phyloP scores from a whole-genome alignment of 2,888 invertebrate species.

The Hofmannophila pseudospretella region DNA sequence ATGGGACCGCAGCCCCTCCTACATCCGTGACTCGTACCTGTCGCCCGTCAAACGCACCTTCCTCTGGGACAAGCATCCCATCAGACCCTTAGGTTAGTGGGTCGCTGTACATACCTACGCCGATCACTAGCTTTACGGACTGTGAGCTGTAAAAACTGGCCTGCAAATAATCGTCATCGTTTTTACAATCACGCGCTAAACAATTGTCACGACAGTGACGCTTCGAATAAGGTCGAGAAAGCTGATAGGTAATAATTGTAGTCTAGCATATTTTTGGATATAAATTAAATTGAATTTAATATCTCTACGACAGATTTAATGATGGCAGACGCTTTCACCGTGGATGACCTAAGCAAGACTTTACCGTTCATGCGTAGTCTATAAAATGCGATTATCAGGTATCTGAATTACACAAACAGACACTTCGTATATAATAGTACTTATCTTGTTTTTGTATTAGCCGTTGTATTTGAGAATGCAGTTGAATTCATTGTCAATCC shows the following conservation, averaged over 20 bases:
- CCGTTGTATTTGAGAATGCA: conserved; percentile 3
- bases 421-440: not conserved
- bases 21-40: conserved; percentile 91
- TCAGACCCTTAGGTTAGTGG: conserved; percentile 92
- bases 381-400: conserved; percentile 56
- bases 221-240: too few species aligned
- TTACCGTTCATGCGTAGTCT: conserved; percentile 73
- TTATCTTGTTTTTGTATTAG: too few species aligned
- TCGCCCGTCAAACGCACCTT: conserved; percentile 94
- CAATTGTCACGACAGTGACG: too few species aligned
- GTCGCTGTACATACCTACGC: conserved; percentile 54
- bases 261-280: too few species aligned
- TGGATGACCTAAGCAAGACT: conserved; percentile 68
- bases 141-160: conserved; percentile 52
- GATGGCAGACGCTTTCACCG: conserved; percentile 65
- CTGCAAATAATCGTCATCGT: conserved; percentile 1
- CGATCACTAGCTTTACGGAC: conserved; percentile 29
- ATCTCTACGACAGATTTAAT: conserved; percentile 68
- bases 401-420: conserved; percentile 24
- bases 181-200: not conserved
- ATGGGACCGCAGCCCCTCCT: conserved; percentile 85
- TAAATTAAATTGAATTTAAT: conserved; percentile 1
- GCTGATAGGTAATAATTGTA: too few species aligned
- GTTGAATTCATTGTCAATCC: not conserved
- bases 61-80: conserved; percentile 94